These are phyloP conservation scores for Alouatta palliata DNA, from an alignment of 2,113 vertebrate genomes.

Conservation along the genomic window DNA sequence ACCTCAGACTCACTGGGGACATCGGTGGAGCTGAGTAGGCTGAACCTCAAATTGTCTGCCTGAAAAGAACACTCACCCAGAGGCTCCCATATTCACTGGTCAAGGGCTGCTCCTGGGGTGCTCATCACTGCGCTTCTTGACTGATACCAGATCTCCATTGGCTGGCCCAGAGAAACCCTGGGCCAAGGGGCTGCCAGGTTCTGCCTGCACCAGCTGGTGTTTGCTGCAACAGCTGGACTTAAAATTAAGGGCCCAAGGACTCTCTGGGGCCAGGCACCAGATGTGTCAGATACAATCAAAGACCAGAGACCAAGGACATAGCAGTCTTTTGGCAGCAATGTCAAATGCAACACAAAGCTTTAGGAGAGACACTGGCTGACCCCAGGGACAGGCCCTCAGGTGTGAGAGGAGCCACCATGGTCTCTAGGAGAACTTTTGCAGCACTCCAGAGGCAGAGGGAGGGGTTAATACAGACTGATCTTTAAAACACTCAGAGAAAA, in stretches of 20 bases:
- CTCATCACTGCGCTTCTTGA: accelerated
- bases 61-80: neutral
- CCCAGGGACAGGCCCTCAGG: neutral
- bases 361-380: neutral
- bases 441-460: neutral
- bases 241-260: constrained; percentile 51
- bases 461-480: neutral
- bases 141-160: accelerated
- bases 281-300: constrained; percentile 59
- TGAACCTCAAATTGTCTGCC: neutral
- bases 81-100: neutral
- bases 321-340: neutral
- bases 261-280: constrained; percentile 76
- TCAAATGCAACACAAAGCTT: neutral
- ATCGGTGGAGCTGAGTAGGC: constrained; percentile 75
- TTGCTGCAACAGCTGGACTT: neutral
- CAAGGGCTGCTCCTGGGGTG: neutral
- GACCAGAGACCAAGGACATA: neutral
- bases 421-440: neutral
- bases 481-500: neutral
- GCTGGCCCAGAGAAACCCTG: constrained; percentile 46
- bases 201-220: constrained; percentile 1
- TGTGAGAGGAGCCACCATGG: neutral
- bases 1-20: neutral
- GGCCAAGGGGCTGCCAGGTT: constrained; percentile 56